Percentiles rank a stretch among this genome's conserved stretches.
phyloP scores from a whole-genome alignment of 2,113 vertebrate genomes.

The Pleuronectes platessa region DNA sequence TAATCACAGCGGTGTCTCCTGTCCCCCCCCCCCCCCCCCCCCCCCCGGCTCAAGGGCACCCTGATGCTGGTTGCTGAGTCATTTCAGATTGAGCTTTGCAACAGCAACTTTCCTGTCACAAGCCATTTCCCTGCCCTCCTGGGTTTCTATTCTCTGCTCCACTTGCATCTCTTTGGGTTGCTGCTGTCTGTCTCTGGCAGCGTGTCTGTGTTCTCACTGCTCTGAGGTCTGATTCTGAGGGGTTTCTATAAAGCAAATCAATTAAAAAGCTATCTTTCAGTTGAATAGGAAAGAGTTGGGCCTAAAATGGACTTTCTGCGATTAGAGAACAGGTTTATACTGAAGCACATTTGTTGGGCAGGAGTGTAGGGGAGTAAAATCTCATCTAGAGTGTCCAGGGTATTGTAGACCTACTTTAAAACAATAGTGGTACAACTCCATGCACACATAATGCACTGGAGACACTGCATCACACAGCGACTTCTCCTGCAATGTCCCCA shows the following conservation, averaged over 20 bases:
- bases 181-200: not conserved
- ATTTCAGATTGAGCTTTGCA: conserved; percentile 37
- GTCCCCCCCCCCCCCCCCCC: not conserved
- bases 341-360: no score
- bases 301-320: no score
- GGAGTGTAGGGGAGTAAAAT: no score
- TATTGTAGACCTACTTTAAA: not conserved
- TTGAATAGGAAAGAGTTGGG: not conserved
- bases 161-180: conserved; percentile 6
- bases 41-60: conserved; percentile 27
- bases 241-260: not conserved
- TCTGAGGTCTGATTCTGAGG: not conserved
- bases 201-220: conserved; percentile 2
- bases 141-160: conserved; percentile 15
- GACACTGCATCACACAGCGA: not conserved
- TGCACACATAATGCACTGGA: not conserved
- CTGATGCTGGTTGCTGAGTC: conserved; percentile 18
- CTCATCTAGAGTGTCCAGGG: not conserved
- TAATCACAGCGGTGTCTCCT: conserved; percentile 15
- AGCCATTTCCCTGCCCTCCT: conserved; percentile 7
- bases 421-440: not conserved
- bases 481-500: not conserved
- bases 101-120: conserved; percentile 37
- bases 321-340: no score
- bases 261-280: not conserved